Percentiles rank a stretch among this genome's conserved stretches.
Conservation (phyloP, 2,797 vertebrate species). For the Sebastes matsubarae region DNA sequence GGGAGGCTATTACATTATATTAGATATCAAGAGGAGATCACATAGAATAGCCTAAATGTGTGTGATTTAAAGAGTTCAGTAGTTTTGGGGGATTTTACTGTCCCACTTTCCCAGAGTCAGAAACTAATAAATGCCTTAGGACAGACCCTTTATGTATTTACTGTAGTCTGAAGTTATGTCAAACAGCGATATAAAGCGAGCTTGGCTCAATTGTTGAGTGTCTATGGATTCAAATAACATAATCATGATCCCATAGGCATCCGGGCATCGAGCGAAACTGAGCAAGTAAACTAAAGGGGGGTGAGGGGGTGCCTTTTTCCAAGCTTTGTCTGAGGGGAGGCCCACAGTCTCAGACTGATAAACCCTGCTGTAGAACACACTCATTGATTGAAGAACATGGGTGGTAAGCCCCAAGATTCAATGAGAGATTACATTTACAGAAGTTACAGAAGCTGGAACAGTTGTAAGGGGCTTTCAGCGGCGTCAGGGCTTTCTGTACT, state of each 20-base stretch:
- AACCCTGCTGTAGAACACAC: neutral
- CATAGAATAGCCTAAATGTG: neutral
- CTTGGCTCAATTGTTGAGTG: neutral
- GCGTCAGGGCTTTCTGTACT: neutral
- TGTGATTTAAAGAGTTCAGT: neutral
- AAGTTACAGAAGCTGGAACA: conserved; percentile 1
- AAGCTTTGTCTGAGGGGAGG: neutral
- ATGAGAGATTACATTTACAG: neutral
- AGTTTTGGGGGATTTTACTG: neutral
- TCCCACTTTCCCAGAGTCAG: neutral
- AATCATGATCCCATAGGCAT: neutral
- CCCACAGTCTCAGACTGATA: too few species aligned
- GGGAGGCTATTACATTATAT: neutral
- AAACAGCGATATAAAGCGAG: neutral
- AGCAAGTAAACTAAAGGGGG: neutral
- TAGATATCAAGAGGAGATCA: neutral
- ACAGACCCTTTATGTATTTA: neutral
- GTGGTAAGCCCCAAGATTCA: conserved; percentile 3
- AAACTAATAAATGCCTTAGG: neutral
- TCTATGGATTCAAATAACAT: neutral
- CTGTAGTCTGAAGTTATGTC: neutral
- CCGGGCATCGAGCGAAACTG: neutral
- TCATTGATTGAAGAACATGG: neutral
- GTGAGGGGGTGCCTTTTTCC: too few species aligned
- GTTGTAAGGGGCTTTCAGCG: neutral